These are phyloP conservation scores for Acanthurus tractus DNA, from an alignment of 2,797 vertebrate species.

Conservation along the genomic window DNA sequence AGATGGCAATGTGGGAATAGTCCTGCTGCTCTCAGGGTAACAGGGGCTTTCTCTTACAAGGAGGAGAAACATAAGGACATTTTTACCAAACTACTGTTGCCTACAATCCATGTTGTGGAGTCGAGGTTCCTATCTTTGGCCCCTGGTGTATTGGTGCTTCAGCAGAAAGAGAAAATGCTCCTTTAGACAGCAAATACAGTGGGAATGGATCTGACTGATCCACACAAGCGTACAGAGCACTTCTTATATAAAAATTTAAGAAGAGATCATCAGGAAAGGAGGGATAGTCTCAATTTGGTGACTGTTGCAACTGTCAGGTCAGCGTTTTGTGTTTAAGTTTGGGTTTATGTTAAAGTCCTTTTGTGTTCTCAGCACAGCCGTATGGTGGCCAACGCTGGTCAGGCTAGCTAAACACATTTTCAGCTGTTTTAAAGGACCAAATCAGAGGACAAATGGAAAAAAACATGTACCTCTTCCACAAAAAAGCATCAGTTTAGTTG, in stretches of 20 bases:
- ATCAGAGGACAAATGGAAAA: too few species aligned
- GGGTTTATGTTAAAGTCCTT: too few species aligned
- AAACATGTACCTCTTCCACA: too few species aligned
- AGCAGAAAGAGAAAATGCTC: constrained; percentile 29
- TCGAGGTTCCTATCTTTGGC: neutral
- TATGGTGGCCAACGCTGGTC: too few species aligned
- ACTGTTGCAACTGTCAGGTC: too few species aligned
- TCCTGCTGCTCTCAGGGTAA: constrained; percentile 40
- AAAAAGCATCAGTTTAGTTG: too few species aligned
- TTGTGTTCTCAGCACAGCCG: too few species aligned
- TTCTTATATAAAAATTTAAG: neutral
- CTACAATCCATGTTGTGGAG: constrained; percentile 24
- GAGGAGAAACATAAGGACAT: constrained; percentile 24
- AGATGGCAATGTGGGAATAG: constrained; percentile 51
- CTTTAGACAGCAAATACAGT: constrained; percentile 9
- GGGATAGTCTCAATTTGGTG: neutral
- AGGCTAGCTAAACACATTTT: too few species aligned
- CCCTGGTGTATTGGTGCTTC: constrained; percentile 20
- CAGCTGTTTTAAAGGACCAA: too few species aligned
- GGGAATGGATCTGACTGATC: constrained; percentile 26
- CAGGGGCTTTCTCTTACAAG: constrained; percentile 37
- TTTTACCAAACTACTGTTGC: constrained; percentile 14
- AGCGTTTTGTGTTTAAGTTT: too few species aligned
- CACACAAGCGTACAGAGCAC: neutral
- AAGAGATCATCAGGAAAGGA: neutral